Percentiles rank a stretch among this genome's conserved stretches.
These are phyloP conservation scores for Torymus auratus DNA, from an alignment of 2,888 invertebrate genomes.

Conservation along the genomic window DNA sequence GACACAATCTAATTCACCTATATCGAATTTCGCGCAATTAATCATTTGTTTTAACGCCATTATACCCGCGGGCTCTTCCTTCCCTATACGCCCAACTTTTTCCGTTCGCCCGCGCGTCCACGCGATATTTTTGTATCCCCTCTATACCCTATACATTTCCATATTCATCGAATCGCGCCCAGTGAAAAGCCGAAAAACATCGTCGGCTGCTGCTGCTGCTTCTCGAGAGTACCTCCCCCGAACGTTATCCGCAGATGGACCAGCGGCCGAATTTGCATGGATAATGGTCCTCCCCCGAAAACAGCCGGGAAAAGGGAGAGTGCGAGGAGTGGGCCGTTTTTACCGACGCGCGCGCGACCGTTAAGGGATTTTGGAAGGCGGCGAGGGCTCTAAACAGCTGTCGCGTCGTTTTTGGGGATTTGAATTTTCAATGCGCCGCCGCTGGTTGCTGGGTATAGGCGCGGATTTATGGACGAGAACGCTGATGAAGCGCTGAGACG, in stretches of 20 bases:
- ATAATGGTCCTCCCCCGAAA: constrained; percentile 37
- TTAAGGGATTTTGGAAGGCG: constrained; percentile 39
- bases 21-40: too few species aligned
- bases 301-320: background rate
- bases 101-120: too few species aligned
- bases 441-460: background rate
- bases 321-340: constrained; percentile 25
- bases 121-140: too few species aligned
- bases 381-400: constrained; percentile 46
- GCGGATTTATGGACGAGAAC: constrained; percentile 20
- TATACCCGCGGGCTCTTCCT: too few species aligned
- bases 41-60: too few species aligned
- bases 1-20: too few species aligned
- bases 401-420: constrained; percentile 49
- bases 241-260: constrained; percentile 42
- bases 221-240: too few species aligned
- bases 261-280: constrained; percentile 43
- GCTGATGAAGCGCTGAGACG: constrained; percentile 22
- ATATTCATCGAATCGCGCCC: constrained; percentile 13
- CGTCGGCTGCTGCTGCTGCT: too few species aligned
- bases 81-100: too few species aligned
- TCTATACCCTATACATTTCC: constrained; percentile 1
- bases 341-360: constrained; percentile 27
- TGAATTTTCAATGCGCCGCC: constrained; percentile 50
- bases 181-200: background rate